A percentile compares a stretch with the other conserved stretches of the same genome.
These are phyloP conservation scores for Papilio polyxenes DNA, from an alignment of 1,140 invertebrate species.

Conservation along the genomic window DNA sequence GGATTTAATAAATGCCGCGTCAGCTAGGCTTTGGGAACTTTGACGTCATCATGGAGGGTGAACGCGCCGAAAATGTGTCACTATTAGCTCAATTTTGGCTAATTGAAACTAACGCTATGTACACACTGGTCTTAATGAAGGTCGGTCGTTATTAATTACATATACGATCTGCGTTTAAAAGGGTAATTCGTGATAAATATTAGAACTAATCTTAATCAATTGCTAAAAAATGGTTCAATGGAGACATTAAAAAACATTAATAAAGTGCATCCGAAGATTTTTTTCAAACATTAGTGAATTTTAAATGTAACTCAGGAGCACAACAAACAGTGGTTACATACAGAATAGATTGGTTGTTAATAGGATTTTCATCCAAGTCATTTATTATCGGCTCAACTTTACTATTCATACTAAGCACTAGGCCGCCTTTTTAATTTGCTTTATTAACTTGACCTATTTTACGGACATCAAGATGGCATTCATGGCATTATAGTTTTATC, in stretches of 20 bases:
- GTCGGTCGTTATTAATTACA: slow-evolving; percentile 37
- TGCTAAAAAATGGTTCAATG: too few species aligned
- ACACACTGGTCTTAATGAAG: slow-evolving; percentile 39
- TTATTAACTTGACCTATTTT: background rate
- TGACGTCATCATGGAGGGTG: slow-evolving; percentile 49
- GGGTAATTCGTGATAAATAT: background rate
- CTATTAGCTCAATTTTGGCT: slow-evolving; percentile 54
- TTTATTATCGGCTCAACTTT: background rate
- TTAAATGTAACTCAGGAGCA: too few species aligned
- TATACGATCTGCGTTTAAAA: background rate
- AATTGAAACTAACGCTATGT: slow-evolving; percentile 51
- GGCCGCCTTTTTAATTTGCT: background rate
- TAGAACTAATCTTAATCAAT: too few species aligned
- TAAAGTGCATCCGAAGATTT: too few species aligned
- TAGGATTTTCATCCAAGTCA: background rate
- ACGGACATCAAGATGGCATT: background rate
- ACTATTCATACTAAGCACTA: background rate
- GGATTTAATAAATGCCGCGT: slow-evolving; percentile 45
- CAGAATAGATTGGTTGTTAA: background rate
- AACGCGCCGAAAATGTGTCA: slow-evolving; percentile 43
- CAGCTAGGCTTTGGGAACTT: slow-evolving; percentile 40
- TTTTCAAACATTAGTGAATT: too few species aligned
- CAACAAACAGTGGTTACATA: background rate
- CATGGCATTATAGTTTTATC: background rate
- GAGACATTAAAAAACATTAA: too few species aligned